A percentile compares a stretch with the other conserved stretches of the same genome.
phyloP scores from a whole-genome alignment of 1,140 invertebrate genomes.

The Caenorhabditis latens region DNA sequence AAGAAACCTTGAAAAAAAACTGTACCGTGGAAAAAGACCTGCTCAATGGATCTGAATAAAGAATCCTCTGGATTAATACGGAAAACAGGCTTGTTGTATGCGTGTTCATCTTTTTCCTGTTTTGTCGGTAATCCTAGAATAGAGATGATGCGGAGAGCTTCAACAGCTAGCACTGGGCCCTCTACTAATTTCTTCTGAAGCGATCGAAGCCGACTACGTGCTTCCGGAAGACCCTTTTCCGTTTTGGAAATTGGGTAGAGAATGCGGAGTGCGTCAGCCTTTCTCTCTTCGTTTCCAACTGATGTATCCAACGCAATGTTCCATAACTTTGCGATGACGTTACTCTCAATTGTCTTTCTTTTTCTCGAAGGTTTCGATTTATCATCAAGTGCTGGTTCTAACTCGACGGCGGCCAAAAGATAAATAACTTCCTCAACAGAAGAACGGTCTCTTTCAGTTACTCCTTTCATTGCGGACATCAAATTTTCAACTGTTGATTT shows the following conservation, averaged over 20 bases:
- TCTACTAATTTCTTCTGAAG: conserved; percentile 19
- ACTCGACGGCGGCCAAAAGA: neutral
- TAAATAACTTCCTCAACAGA: conserved; percentile 47
- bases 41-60: conserved; percentile 16
- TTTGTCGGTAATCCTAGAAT: conserved; percentile 2
- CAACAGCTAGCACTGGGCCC: neutral
- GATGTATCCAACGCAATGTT: neutral
- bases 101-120: neutral
- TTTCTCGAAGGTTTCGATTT: neutral
- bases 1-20: neutral
- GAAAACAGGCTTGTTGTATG: neutral
- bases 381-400: neutral
- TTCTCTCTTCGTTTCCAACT: neutral
- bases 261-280: neutral
- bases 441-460: neutral
- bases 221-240: neutral
- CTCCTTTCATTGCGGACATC: conserved; percentile 6
- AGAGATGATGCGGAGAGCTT: conserved; percentile 8
- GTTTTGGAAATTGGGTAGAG: conserved; percentile 17
- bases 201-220: neutral
- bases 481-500: conserved; percentile 34
- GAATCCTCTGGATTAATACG: conserved; percentile 22
- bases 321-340: neutral
- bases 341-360: neutral
- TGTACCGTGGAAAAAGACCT: conserved; percentile 16